Evolutionary conservation across 1,140 invertebrate genomes (phyloP), one percentile per base, ranked within the genome.

Genomic region (Medauroidea extradentata): DNA sequence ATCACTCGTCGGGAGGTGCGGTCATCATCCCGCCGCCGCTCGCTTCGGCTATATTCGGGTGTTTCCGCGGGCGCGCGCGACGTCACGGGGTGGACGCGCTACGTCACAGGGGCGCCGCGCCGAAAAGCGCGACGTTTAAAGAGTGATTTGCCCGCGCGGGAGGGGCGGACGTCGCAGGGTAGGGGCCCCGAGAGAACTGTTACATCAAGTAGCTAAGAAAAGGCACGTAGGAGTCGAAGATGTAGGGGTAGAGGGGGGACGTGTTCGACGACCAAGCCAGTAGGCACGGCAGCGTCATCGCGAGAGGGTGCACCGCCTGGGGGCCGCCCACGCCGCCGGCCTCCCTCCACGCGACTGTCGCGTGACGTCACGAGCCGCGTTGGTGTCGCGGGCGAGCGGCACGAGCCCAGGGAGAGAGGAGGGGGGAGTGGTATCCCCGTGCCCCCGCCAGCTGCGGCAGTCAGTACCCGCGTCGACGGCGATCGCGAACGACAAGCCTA

Each of bases 151-250:
- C 27, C 23, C 27, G 38, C 25, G 38, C 38, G 2, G 38, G 24
- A 29, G 38, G 19, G 23, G 19, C 16, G 23, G 18, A 18, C n/a
- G 11, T n/a, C 1, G 44, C 2, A 7, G 7, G 16, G 16, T 13
- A 7, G 44, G n/a, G 16, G 3, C 3, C 8, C 11, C 7, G 49
- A 34, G 49, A 51, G 49, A 51, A 34, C 27, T n/a, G 49, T 51
- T 51, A 34, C 49, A 51, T 51, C 49, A 51, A 51, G 49, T 27
- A 21, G 49, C 49, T 51, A 51, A 51, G 49, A 51, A 51, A 51
- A 51, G 49, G 38, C 16, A 19, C 25, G 49, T 29, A 29, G 49
- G 49, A 51, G 27, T 16, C 25, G 16, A 11, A 18, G 38, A 18
- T 19, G n/a, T 16, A 51, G n/a, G n/a, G 16, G 18, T 9, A 21